Evolutionary conservation across 2,113 vertebrate genomes (phyloP), one percentile per base, ranked within the genome.

Genomic region (Catharus bicknelli): DNA sequence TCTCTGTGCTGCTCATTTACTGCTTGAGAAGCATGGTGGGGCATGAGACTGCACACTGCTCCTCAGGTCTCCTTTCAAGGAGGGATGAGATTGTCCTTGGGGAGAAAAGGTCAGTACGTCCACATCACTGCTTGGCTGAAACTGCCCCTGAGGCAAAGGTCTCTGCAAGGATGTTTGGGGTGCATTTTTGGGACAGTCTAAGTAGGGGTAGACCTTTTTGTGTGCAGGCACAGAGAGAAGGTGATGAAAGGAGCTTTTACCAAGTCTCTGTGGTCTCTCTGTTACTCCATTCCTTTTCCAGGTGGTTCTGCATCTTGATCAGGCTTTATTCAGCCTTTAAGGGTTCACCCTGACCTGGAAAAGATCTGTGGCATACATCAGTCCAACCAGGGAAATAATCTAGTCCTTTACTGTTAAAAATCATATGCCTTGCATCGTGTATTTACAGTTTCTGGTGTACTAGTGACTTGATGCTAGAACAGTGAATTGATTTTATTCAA

Each of bases 21-120:
- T 70, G 13, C 42, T 76, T 30, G 50, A 74, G 55, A 85, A 83
- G 75, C 32, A 30, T 17, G 22, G 43, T 34, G 16, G 25, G 45
- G 32, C 32, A 73, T 3, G 12, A 72, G 27, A 78, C 30, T 53
- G 36, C 43, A 42, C 0, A 0, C 32, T 62, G 47, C 75, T 91
- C 74, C 67, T 66, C 55, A 59, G 32, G 38, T 82, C 42, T 76
- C 19, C 81, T 76, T 74, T 73, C 66, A 84, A 47, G 47, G 66
- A 27, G 16, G 58, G 69, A 66, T 36, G 58, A 68, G 34, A 63
- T 21, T 55, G 30, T 32, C 64, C 67, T 59, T 26, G 13, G 36
- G 73, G 26, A 89, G 38, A 54, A 85, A 85, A 90, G 20, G 77
- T 79, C 78, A 85, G 21, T 42, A 76, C 4, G 2, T 29, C 34